Percentiles rank a stretch among this genome's conserved stretches.
Conservation (phyloP, 2,888 invertebrate species). For the Campopleginae sp. region DNA sequence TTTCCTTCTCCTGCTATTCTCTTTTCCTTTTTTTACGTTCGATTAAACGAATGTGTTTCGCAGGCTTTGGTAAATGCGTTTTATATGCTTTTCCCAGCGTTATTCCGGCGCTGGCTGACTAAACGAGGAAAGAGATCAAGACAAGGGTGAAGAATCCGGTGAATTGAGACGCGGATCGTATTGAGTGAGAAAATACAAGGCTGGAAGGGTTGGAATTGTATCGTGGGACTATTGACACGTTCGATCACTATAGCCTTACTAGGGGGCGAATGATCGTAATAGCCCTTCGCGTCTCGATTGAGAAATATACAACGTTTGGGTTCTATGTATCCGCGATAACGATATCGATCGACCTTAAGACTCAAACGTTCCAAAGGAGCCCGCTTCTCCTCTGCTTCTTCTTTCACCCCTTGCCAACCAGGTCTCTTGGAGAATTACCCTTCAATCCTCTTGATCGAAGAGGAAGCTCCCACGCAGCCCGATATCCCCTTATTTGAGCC, state of each 20-base stretch:
- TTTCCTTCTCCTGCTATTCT: not conserved
- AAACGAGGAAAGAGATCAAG: not conserved
- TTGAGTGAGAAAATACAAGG: conserved; percentile 11
- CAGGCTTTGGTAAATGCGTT: conserved; percentile 47
- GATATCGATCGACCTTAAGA: conserved; percentile 44
- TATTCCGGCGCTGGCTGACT: not conserved
- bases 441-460: conserved; percentile 52
- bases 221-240: conserved; percentile 51
- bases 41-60: conserved; percentile 32
- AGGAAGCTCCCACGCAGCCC: conserved; percentile 33
- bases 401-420: conserved; percentile 12
- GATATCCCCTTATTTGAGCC: conserved; percentile 32
- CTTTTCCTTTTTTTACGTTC: conserved; percentile 26
- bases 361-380: conserved; percentile 6
- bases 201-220: conserved; percentile 13
- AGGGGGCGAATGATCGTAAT: conserved; percentile 45
- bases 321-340: conserved; percentile 1
- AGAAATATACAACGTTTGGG: conserved; percentile 10
- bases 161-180: conserved; percentile 3
- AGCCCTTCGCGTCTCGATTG: conserved; percentile 21
- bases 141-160: conserved; percentile 11
- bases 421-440: conserved; percentile 49
- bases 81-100: conserved; percentile 24
- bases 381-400: not conserved
- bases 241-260: conserved; percentile 12